A percentile compares a stretch with the other conserved stretches of the same genome.
Evolutionary conservation across 1,140 invertebrate species (phyloP).

Genomic region (Drosophila prosaltans): DNA sequence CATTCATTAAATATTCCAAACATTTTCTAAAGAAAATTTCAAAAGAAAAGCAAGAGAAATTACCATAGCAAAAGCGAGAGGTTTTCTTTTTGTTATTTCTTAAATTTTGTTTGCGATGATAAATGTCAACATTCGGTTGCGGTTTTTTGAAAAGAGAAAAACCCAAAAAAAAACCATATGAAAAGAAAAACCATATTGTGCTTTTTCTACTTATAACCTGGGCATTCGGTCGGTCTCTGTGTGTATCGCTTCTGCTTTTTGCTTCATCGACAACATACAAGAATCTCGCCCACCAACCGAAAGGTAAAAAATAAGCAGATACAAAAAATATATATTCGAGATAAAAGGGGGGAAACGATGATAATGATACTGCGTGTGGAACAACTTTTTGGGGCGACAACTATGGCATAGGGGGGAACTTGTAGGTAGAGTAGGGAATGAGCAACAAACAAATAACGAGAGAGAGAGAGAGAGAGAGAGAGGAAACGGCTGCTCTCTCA

Average conservation of each 20-base stretch:
- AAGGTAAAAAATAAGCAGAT: slow-evolving; percentile 9
- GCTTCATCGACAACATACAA: slow-evolving; percentile 24
- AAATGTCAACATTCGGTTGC: slow-evolving; percentile 13
- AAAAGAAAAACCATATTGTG: too few relatives aligned
- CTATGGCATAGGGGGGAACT: neutral
- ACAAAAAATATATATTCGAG: neutral
- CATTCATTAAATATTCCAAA: slow-evolving; percentile 23
- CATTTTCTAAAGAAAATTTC: neutral
- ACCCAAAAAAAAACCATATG: neutral
- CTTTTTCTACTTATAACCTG: neutral
- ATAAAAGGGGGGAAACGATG: slow-evolving; percentile 34
- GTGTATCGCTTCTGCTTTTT: neutral
- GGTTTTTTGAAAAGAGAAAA: neutral
- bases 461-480: neutral
- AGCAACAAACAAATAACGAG: slow-evolving; percentile 45
- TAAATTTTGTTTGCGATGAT: slow-evolving; percentile 12
- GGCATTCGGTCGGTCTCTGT: neutral
- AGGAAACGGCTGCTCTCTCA: slow-evolving; percentile 22
- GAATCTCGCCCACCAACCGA: slow-evolving; percentile 17
- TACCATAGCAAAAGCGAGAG: neutral
- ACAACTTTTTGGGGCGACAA: too few relatives aligned
- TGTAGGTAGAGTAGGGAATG: neutral
- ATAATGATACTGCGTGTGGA: slow-evolving; percentile 43
- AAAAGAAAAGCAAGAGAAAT: neutral
- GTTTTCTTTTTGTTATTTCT: neutral